phyloP scores from a whole-genome alignment of 2,113 vertebrate genomes.

The Corydoras maculifer region DNA sequence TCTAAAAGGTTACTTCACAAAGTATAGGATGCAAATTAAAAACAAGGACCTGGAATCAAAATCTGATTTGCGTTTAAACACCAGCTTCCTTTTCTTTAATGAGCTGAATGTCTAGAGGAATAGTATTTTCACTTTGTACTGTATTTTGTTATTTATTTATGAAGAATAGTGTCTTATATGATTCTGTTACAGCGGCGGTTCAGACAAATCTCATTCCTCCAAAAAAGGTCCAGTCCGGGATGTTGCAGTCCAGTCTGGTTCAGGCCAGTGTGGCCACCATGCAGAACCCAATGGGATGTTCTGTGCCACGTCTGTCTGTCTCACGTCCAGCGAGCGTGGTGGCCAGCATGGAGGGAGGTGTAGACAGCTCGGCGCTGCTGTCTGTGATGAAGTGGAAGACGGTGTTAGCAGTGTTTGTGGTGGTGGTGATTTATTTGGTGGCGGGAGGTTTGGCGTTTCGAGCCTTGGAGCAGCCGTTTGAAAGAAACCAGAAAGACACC shows the following conservation, averaged over 20 bases:
- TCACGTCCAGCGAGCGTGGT: conserved; percentile 74
- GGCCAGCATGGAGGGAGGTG: conserved; percentile 78
- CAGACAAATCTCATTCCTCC: conserved; percentile 67
- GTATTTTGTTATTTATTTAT: not conserved
- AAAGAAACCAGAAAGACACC: conserved; percentile 85
- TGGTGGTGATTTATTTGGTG: conserved; percentile 88
- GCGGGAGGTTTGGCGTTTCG: conserved; percentile 82
- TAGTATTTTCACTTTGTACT: too few relatives aligned
- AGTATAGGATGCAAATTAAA: too few relatives aligned
- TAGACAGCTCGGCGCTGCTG: conserved; percentile 67
- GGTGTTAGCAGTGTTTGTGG: conserved; percentile 86
- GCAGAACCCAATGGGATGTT: conserved; percentile 71
- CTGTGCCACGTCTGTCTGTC: conserved; percentile 70
- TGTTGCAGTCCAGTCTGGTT: conserved; percentile 68
- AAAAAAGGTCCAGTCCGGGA: conserved; percentile 64
- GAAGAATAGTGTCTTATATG: not conserved
- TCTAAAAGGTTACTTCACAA: too few relatives aligned
- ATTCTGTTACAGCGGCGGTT: conserved; percentile 63
- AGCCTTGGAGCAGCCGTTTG: conserved; percentile 87
- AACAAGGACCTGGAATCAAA: too few relatives aligned
- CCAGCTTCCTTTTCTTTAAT: too few relatives aligned
- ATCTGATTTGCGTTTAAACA: too few relatives aligned
- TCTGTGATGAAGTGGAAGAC: conserved; percentile 97
- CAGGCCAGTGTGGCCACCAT: conserved; percentile 70
- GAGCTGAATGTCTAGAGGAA: too few relatives aligned